Conservation (phyloP, 2,888 invertebrate genomes). For the Aporophyla lueneburgensis region DNA sequence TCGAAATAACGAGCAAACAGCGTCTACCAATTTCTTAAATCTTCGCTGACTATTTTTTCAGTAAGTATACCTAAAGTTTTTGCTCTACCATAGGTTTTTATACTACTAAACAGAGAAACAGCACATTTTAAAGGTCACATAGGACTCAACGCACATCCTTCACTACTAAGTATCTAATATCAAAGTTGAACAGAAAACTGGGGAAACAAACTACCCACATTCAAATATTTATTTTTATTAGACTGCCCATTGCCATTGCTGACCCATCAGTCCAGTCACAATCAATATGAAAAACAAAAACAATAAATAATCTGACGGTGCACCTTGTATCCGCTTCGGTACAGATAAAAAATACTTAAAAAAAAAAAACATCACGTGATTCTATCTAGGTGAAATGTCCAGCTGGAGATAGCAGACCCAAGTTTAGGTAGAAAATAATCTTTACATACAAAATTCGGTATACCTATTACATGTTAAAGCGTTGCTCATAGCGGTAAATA, state of each 20-base stretch:
- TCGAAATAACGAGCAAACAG: background rate
- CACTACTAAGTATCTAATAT: too few species aligned
- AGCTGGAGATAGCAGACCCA: slow-evolving; percentile 30
- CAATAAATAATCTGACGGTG: slow-evolving; percentile 19
- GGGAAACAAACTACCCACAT: background rate
- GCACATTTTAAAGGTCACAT: background rate
- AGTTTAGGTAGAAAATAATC: slow-evolving; percentile 15
- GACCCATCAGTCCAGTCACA: slow-evolving; percentile 3
- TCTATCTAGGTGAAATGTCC: slow-evolving; percentile 41
- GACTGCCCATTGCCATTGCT: background rate
- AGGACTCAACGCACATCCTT: background rate
- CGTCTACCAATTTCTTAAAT: background rate
- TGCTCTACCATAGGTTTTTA: background rate
- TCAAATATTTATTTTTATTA: background rate
- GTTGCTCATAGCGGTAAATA: slow-evolving; percentile 21
- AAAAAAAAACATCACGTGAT: slow-evolving; percentile 48
- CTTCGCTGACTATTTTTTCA: background rate
- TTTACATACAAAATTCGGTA: slow-evolving; percentile 20
- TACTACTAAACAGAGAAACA: background rate
- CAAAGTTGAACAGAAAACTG: background rate
- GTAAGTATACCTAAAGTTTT: background rate
- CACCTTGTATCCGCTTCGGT: slow-evolving; percentile 30
- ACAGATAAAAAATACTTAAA: slow-evolving; percentile 25
- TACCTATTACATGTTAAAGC: background rate
- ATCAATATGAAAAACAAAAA: slow-evolving; percentile 24